Conservation (phyloP, 2,113 vertebrate species). For the Monopterus albus region DNA sequence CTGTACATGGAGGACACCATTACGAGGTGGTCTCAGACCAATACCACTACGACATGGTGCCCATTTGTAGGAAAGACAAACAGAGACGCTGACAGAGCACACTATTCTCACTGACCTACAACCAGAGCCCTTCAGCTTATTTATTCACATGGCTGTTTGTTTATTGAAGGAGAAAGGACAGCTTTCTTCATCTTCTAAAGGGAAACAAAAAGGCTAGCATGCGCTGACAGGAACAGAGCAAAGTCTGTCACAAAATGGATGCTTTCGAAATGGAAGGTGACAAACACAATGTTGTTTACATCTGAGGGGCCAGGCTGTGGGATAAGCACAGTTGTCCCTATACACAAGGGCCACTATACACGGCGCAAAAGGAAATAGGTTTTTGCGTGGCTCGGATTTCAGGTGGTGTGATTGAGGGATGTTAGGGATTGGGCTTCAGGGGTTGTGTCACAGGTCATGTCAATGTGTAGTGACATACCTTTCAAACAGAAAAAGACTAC, state of each 20-base stretch:
- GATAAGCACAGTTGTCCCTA: constrained; percentile 15
- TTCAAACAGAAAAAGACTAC: constrained; percentile 68
- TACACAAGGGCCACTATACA: constrained; percentile 60
- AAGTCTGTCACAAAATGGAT: constrained; percentile 72
- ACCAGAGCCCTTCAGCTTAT: constrained; percentile 74
- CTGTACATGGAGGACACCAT: constrained; percentile 49
- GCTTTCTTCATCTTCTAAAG: constrained; percentile 72
- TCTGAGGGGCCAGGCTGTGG: constrained; percentile 35
- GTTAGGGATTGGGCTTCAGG: constrained; percentile 40
- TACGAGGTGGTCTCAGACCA: constrained; percentile 50
- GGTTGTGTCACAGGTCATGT: constrained; percentile 72
- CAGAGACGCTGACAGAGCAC: constrained; percentile 62
- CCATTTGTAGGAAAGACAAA: constrained; percentile 62
- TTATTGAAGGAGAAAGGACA: constrained; percentile 74
- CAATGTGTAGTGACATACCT: constrained; percentile 70
- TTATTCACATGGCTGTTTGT: constrained; percentile 80
- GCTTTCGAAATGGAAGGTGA: constrained; percentile 74
- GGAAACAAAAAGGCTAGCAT: constrained; percentile 64
- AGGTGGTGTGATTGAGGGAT: constrained; percentile 65
- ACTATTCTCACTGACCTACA: constrained; percentile 59
- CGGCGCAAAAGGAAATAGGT: constrained; percentile 32
- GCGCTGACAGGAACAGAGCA: constrained; percentile 69
- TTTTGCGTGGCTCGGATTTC: constrained; percentile 65
- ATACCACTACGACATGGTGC: constrained; percentile 36
- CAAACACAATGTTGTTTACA: constrained; percentile 79